Conservation (phyloP, 2,113 vertebrate genomes). For the Onychostoma macrolepis region DNA sequence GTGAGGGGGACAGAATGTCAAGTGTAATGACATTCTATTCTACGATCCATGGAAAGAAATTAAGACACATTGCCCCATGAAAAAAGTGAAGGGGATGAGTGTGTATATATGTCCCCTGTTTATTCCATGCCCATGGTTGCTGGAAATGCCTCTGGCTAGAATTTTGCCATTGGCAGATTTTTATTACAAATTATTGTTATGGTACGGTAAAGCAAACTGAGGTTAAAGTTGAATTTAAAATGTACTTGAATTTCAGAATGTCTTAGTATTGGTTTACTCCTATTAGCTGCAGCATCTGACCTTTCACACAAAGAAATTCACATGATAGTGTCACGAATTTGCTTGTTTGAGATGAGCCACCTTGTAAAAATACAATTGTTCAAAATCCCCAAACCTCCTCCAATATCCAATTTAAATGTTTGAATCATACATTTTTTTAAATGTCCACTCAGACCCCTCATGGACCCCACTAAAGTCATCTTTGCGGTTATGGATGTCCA, state of each 20-base stretch:
- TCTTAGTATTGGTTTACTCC: not conserved
- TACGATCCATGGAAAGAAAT: too few relatives aligned
- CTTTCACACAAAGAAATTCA: not conserved
- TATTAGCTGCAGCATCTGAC: not conserved
- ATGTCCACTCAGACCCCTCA: not conserved
- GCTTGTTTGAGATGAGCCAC: not conserved
- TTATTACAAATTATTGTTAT: not conserved
- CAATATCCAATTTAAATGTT: not conserved
- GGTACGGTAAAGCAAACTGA: not conserved
- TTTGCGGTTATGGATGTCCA: not conserved
- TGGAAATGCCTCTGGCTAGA: not conserved
- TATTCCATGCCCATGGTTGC: too few relatives aligned
- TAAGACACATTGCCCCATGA: too few relatives aligned
- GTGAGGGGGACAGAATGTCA: not conserved
- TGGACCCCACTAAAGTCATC: not conserved
- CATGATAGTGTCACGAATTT: not conserved
- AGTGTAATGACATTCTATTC: not conserved
- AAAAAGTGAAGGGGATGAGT: too few relatives aligned
- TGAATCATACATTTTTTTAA: not conserved
- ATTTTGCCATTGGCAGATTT: not conserved
- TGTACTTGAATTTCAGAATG: not conserved
- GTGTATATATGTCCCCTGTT: too few relatives aligned
- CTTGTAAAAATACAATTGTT: not conserved
- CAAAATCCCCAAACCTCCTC: not conserved
- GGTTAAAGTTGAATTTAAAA: not conserved